Conservation (phyloP, 2,888 invertebrate species). For the Abrostola tripartita region DNA sequence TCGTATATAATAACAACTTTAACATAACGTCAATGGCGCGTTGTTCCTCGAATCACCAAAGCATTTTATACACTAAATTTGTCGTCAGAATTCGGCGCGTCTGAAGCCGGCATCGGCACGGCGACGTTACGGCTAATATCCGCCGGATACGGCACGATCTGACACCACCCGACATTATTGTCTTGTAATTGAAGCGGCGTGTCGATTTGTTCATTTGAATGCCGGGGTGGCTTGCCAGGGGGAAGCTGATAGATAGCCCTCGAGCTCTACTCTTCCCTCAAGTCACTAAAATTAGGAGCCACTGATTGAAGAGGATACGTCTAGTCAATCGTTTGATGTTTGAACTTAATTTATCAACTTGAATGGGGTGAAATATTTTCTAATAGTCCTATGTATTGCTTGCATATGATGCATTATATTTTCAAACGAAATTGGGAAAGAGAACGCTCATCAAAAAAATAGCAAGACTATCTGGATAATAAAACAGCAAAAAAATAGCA, state of each 20-base stretch:
- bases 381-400: neutral
- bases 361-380: constrained; percentile 20
- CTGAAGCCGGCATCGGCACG: constrained; percentile 66
- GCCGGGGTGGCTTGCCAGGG: constrained; percentile 53
- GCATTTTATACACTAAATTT: constrained; percentile 74
- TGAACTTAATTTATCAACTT: constrained; percentile 41
- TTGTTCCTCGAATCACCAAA: constrained; percentile 49
- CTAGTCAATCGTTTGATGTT: constrained; percentile 45
- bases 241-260: constrained; percentile 35
- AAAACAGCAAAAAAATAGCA: neutral
- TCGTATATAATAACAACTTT: constrained; percentile 10
- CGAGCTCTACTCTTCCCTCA: constrained; percentile 31
- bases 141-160: constrained; percentile 81
- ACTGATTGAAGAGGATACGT: constrained; percentile 45
- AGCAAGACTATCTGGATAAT: no score
- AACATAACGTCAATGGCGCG: constrained; percentile 34
- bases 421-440: no score
- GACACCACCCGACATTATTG: constrained; percentile 76
- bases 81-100: constrained; percentile 82
- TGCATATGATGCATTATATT: no score
- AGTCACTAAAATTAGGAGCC: constrained; percentile 41
- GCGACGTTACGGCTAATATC: constrained; percentile 80
- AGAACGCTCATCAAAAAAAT: no score
- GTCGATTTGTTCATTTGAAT: constrained; percentile 78
- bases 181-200: constrained; percentile 84